Base-by-base conservation (phyloP, 2,113 vertebrate genomes). In the Tamias sibiricus region DNA sequence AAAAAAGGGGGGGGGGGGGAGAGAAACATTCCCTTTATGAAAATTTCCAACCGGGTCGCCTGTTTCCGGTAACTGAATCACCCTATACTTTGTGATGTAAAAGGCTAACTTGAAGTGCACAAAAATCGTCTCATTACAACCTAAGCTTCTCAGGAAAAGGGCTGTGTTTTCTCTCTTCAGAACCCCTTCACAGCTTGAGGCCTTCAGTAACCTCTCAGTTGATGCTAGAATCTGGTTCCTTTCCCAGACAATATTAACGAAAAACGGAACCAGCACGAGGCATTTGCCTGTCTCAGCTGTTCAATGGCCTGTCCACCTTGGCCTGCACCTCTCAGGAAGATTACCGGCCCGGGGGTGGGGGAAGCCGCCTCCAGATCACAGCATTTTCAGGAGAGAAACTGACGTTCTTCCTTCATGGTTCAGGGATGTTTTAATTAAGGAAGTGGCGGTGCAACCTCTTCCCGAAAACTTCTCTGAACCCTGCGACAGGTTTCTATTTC, bases 21-120 rank as follows among this genome's bases (percentile, higher is more conserved):
- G n/a, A 89, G 75, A 40, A 68, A 88, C 47, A 76, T 4, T 7
- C 40, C 35, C 76, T 49, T 90, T 22, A 86, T 30, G 66, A 96
- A 80, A 88, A 85, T 17, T 84, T 96, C 30, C 66, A 87, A 49
- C 13, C 40, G 76, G 16, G 47, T 92, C 84, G 87, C 68, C 87
- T 91, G 75, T 93, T 95, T 90, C 84, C 6, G 8, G 30, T 87
- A 87, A 77, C 42, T 0, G 19, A 87, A 83, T 84, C 19, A 91
- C 49, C 54, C 80, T 77, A 49, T 11, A 79, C 9, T 75, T 66
- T n/a, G 7, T 79, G 90, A 82, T 8, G 47, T 82, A 89, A 82
- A 85, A 22, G 20, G 26, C 2, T 75, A 79, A 94, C 54, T 49
- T 92, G 26, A 44, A 44, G 19, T 6, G 4, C 11, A 57, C 0